Percentiles rank a stretch among this genome's conserved stretches.
Evolutionary conservation across 2,797 vertebrate species (phyloP).

Genomic region (Coregonus ussuriensis): DNA sequence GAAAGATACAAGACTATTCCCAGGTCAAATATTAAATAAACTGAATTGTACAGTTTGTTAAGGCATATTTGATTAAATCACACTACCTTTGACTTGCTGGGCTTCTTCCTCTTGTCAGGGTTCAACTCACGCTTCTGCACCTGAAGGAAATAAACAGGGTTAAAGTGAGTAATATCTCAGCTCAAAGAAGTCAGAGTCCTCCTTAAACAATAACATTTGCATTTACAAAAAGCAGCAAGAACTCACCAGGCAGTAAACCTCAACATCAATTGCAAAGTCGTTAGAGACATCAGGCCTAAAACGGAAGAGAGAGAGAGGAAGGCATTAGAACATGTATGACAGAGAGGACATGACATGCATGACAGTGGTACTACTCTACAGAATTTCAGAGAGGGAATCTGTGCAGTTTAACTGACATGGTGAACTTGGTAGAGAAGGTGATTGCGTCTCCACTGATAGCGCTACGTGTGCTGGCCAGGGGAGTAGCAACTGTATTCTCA

Average conservation of each 20-base stretch:
- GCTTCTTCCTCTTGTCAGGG: conserved; percentile 90
- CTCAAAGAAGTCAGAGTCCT: background rate
- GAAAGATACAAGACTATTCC: background rate
- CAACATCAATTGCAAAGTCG: conserved; percentile 88
- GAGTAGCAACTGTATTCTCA: conserved; percentile 89
- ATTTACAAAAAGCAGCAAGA: background rate
- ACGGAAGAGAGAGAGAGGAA: conserved; percentile 5
- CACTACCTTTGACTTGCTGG: conserved; percentile 89
- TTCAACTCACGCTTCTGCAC: conserved; percentile 84
- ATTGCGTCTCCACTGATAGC: conserved; percentile 92
- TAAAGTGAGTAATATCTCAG: background rate
- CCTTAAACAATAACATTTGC: background rate
- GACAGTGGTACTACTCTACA: background rate
- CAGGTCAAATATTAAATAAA: background rate
- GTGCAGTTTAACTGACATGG: conserved; percentile 77
- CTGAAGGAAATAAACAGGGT: conserved; percentile 61
- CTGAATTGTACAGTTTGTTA: conserved; percentile 1
- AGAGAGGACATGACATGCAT: background rate
- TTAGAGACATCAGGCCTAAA: conserved; percentile 86
- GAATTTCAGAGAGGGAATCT: too few species aligned
- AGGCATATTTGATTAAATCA: background rate
- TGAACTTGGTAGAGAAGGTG: conserved; percentile 86
- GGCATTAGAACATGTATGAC: background rate
- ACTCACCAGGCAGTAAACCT: conserved; percentile 92
- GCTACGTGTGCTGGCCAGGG: conserved; percentile 81